These are phyloP conservation scores for Sarcophilus harrisii DNA, from an alignment of 2,797 vertebrate genomes.

Conservation along the genomic window DNA sequence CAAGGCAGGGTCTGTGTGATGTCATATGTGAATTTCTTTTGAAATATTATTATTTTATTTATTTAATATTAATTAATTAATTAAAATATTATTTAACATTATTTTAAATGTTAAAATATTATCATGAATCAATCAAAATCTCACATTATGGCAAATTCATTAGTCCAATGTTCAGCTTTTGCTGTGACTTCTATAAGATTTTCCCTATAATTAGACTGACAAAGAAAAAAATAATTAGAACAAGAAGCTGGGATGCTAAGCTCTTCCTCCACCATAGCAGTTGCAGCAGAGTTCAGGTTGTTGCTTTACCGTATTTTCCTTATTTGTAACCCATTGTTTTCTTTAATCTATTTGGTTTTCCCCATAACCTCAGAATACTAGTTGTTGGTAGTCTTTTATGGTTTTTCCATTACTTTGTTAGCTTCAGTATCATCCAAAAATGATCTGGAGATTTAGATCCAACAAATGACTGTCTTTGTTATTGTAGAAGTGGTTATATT, in stretches of 20 bases:
- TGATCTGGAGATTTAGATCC: slow-evolving; percentile 91
- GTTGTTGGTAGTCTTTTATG: slow-evolving; percentile 91
- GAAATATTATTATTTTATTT: slow-evolving; percentile 77
- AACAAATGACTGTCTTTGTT: slow-evolving; percentile 90
- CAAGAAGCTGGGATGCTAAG: slow-evolving; percentile 90
- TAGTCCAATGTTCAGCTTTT: slow-evolving; percentile 87
- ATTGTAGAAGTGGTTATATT: slow-evolving; percentile 92
- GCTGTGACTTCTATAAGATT: slow-evolving; percentile 93
- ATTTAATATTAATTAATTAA: too few species aligned
- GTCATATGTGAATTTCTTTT: slow-evolving; percentile 87
- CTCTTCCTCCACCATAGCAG: slow-evolving; percentile 90
- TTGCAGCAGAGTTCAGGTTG: slow-evolving; percentile 86
- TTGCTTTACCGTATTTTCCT: slow-evolving; percentile 92
- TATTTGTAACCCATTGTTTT: slow-evolving; percentile 96
- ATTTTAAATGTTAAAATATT: slow-evolving; percentile 37
- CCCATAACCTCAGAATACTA: slow-evolving; percentile 95
- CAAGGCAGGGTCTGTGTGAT: slow-evolving; percentile 95
- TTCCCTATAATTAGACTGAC: slow-evolving; percentile 95
- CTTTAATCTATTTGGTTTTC: slow-evolving; percentile 96
- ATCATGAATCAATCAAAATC: slow-evolving; percentile 90
- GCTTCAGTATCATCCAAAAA: slow-evolving; percentile 93
- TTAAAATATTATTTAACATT: too few species aligned
- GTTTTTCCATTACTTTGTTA: slow-evolving; percentile 96
- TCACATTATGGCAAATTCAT: slow-evolving; percentile 89
- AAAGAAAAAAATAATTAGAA: slow-evolving; percentile 93